Evolutionary conservation across 2,888 invertebrate species (phyloP).

Genomic region (Saturnia pavonia): DNA sequence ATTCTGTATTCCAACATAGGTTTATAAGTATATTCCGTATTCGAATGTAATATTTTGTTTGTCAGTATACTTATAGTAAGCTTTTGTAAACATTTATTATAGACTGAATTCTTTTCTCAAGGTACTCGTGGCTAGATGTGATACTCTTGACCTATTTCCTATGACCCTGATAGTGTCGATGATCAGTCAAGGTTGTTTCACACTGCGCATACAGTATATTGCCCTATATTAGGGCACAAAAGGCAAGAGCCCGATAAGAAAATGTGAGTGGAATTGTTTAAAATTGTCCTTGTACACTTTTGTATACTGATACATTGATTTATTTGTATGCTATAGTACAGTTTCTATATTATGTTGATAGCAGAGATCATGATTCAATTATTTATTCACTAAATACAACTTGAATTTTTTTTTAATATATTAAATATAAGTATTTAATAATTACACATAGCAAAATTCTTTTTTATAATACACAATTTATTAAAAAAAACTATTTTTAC

Average conservation of each 20-base stretch:
- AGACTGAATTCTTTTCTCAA: not conserved
- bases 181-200: conserved; percentile 23
- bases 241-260: not conserved
- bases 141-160: conserved; percentile 31
- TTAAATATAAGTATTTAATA: too few relatives aligned
- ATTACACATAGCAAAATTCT: too few relatives aligned
- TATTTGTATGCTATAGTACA: not conserved
- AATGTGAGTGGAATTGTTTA: conserved; percentile 30
- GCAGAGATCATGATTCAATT: not conserved
- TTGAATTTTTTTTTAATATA: too few relatives aligned
- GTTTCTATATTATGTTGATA: too few relatives aligned
- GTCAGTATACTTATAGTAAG: not conserved
- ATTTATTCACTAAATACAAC: not conserved
- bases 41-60: too few relatives aligned
- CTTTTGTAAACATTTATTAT: not conserved
- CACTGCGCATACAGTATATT: conserved; percentile 29
- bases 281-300: not conserved
- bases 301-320: not conserved
- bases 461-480: too few relatives aligned
- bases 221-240: conserved; percentile 29
- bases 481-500: too few relatives aligned
- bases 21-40: too few relatives aligned
- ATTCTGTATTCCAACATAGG: not conserved
- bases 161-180: conserved; percentile 16
- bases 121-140: conserved; percentile 18